Base-by-base conservation (phyloP, 2,888 invertebrate genomes). In the Thumatha senex region DNA sequence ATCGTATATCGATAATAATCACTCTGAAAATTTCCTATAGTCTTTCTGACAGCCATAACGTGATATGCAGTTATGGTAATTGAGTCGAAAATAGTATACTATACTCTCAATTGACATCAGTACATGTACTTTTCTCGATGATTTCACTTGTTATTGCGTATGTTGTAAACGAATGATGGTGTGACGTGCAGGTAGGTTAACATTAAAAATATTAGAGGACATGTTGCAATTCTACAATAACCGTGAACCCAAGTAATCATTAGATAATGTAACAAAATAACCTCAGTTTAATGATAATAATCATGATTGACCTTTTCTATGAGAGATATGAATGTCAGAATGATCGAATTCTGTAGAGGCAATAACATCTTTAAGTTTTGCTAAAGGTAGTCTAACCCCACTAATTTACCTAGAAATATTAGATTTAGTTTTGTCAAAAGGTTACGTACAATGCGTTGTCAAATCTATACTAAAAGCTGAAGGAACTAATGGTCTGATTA, bases 51-150 rank as follows among this genome's bases (percentile, higher is more conserved):
- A 44, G 34, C 41, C 52, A 40, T 51, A 36, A 52, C 46, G 59
- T 53, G 58, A 46, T 47, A 65, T 72, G 66, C 58, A 46, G 55
- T 61, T 70, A 69, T 68, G 59, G 58, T 59, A 65, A 76, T 78
- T 70, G 51, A 54, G 64, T 48, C 51, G 43, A 68, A 67, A 73
- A 67, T 67, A 46, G 58, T 47, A 48, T 46, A 53, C 46, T 50
- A 46, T 52, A 15, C 24, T 18, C 38, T 49, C 59, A 49, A 62
- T 64, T 64, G 62, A 54, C 47, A 38, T 39, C 41, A 43, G 62
- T 52, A 54, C 58, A 51, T 63, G 51, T 54, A 53, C 18, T 47
- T 47, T 40, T 51, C 56, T 59, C 40, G 53, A 47, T 55, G 46
- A 42, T 52, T 55, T 52, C 48, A 18, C 12, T 38, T 46, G 47